Percentiles rank a stretch among this genome's conserved stretches.
Conservation (phyloP, 2,797 vertebrate genomes). For the Typhlichthys subterraneus region DNA sequence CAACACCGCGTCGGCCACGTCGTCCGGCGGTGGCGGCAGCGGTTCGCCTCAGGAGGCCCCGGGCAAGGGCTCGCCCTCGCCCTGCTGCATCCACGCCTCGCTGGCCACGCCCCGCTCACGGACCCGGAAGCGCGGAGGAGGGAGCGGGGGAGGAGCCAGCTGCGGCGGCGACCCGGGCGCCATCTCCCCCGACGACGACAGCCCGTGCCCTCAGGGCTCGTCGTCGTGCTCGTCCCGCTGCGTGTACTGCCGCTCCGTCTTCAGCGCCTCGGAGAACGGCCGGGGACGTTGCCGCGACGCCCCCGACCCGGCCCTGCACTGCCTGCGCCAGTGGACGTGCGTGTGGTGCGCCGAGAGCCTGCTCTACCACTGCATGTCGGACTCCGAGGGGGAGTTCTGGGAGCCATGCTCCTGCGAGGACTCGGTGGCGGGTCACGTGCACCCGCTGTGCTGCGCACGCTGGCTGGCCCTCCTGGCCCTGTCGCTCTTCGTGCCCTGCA, state of each 20-base stretch:
- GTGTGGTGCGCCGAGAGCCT: constrained; percentile 95
- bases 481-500: constrained; percentile 91
- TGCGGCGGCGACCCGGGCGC: constrained; percentile 57
- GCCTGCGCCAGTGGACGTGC: constrained; percentile 90
- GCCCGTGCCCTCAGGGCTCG: constrained; percentile 79
- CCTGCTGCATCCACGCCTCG: constrained; percentile 83
- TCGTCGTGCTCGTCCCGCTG: constrained; percentile 84
- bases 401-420: constrained; percentile 93
- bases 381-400: constrained; percentile 94
- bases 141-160: constrained; percentile 35
- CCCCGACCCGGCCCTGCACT: constrained; percentile 87
- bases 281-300: constrained; percentile 90
- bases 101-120: constrained; percentile 78
- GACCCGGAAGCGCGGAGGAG: constrained; percentile 80
- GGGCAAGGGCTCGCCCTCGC: constrained; percentile 79
- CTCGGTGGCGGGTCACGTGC: constrained; percentile 77
- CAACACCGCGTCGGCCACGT: constrained; percentile 73
- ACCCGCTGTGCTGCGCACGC: constrained; percentile 88
- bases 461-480: constrained; percentile 89
- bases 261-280: constrained; percentile 86
- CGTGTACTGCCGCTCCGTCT: constrained; percentile 91
- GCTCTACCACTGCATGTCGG: constrained; percentile 95
- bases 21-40: constrained; percentile 47
- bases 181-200: constrained; percentile 81
- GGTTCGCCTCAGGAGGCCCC: constrained; percentile 77